Evolutionary conservation across 2,888 invertebrate genomes (phyloP).

Genomic region (Pasiphila rectangulata): DNA sequence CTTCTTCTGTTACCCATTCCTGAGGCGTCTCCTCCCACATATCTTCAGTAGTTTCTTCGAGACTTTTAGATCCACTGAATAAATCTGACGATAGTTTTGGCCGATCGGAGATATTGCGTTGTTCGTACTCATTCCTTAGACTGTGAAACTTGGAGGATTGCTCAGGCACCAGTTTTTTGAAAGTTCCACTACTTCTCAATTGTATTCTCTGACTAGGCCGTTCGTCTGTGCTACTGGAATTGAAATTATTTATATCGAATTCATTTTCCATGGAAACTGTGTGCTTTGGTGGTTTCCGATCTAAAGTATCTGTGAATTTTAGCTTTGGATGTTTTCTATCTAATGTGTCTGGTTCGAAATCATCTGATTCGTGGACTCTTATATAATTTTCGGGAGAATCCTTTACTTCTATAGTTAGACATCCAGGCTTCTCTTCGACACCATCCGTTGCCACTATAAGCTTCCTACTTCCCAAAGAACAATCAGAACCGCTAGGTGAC

Average conservation of each 20-base stretch:
- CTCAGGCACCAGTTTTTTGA: constrained; percentile 77
- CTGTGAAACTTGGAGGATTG: constrained; percentile 82
- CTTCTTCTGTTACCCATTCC: constrained; percentile 77
- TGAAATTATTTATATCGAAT: constrained; percentile 60
- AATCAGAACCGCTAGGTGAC: constrained; percentile 80
- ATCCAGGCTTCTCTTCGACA: constrained; percentile 85
- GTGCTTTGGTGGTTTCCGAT: constrained; percentile 84
- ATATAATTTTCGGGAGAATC: constrained; percentile 89
- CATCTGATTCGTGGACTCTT: constrained; percentile 88
- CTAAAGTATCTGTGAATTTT: constrained; percentile 86
- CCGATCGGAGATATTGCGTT: constrained; percentile 72
- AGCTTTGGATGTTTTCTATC: constrained; percentile 86
- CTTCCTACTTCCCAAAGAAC: constrained; percentile 80
- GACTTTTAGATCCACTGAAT: constrained; percentile 55
- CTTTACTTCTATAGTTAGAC: constrained; percentile 90
- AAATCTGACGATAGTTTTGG: constrained; percentile 55
- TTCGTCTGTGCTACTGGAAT: constrained; percentile 47
- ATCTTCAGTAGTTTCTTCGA: constrained; percentile 53
- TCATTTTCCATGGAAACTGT: constrained; percentile 55
- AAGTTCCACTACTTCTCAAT: constrained; percentile 85
- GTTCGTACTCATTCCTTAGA: constrained; percentile 87
- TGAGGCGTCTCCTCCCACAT: constrained; percentile 57
- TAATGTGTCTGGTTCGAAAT: constrained; percentile 92
- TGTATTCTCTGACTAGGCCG: constrained; percentile 78
- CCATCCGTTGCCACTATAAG: constrained; percentile 73